Base-by-base conservation (phyloP, 2,888 invertebrate genomes). In the Chloroclystis v-ata region DNA sequence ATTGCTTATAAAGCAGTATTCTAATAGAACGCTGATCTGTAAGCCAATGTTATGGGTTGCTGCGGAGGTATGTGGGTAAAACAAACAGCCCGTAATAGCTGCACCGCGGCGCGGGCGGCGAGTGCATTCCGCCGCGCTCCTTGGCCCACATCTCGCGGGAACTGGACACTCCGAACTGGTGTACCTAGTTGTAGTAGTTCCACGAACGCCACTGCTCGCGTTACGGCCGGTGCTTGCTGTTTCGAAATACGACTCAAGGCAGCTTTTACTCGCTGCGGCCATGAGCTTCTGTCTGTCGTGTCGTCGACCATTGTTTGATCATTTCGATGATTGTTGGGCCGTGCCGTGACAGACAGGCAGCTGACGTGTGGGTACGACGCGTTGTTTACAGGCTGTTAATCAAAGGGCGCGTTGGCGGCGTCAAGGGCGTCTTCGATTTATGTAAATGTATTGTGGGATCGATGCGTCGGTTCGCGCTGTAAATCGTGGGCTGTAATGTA, bases 51-150 rank as follows among this genome's bases (percentile, higher is more conserved):
- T n/a, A n/a, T n/a, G 20, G 10, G 20, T 6, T 24, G 6, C 20
- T 11, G 20, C 33, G 9, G 20, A 35, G 33, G 4, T 35, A 33
- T 7, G 33, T 37, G 1, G 2, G 48, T 49, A 37, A 41, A 41
- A 37, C 43, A 42, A 49, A 46, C 38, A 45, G 26, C 28, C 46
- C 39, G 35, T 38, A 46, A 43, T 49, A 49, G 42, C 38, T 45
- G 45, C 45, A 49, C 33, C 38, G 45, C 5, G 32, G 26, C 29
- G 38, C 37, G 42, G 43, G 39, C 49, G 35, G 39, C 25, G 45
- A 41, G 29, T 49, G 49, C 49, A 49, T 50, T 50, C 46, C 49
- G 26, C 35, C 35, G 48, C 29, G 39, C 20, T 43, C 43, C 50
- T 43, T 50, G 50, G 46, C 46, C 50, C 43, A 43, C 29, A 46